Evolutionary conservation across 53 echinoderm and acorn worm genomes (phyloP).

Genomic region (Antedon mediterranea): DNA sequence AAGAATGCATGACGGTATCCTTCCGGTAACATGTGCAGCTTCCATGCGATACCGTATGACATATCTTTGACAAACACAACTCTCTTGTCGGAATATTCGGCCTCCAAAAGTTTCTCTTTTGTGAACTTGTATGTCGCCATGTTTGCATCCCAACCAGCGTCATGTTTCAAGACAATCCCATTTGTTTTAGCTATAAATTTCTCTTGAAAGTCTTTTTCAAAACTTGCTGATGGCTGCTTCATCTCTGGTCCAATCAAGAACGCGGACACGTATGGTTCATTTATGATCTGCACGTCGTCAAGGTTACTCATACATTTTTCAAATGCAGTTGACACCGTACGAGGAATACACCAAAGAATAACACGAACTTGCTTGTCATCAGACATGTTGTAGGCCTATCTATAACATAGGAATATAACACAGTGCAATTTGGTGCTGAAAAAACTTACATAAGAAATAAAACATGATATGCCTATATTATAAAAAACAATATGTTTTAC

Average conservation of each 20-base stretch:
- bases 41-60: not conserved
- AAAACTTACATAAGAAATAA: too few species aligned
- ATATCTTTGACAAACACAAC: not conserved
- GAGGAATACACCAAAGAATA: not conserved
- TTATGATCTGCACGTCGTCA: not conserved
- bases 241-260: not conserved
- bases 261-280: not conserved
- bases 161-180: not conserved
- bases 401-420: too few species aligned
- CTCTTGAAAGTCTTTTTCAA: not conserved
- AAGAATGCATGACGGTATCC: not conserved
- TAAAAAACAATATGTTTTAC: too few species aligned
- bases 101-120: not conserved
- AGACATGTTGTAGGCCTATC: not conserved
- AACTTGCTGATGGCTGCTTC: not conserved
- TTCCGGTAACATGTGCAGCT: not conserved
- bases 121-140: not conserved
- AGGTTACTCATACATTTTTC: not conserved
- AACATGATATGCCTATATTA: too few species aligned
- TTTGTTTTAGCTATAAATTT: not conserved
- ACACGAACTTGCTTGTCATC: not conserved
- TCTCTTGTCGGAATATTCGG: not conserved
- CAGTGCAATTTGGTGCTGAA: too few species aligned
- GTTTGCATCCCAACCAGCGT: not conserved
- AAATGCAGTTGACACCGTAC: not conserved